Conservation (phyloP, 2,113 vertebrate genomes). For the Blennius ocellaris region DNA sequence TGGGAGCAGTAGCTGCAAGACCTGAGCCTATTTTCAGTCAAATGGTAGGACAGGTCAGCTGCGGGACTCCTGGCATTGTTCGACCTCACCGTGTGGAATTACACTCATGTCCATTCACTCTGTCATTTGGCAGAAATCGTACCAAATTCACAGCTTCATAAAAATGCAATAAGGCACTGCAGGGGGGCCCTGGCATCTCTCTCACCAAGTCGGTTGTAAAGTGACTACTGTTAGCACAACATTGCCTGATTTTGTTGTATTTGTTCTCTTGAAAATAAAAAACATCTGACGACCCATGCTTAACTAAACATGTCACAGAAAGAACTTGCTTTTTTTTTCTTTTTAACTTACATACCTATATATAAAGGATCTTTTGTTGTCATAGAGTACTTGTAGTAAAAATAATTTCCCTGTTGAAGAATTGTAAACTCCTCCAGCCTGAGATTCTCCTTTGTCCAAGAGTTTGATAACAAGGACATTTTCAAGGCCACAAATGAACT, state of each 20-base stretch:
- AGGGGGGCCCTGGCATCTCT: conserved; percentile 11
- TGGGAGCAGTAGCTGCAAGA: conserved; percentile 60
- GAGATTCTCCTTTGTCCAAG: too few species aligned
- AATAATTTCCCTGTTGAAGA: too few species aligned
- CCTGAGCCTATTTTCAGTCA: conserved; percentile 65
- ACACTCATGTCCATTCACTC: conserved; percentile 71
- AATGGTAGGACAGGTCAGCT: conserved; percentile 58
- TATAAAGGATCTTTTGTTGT: too few species aligned
- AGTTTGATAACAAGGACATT: background rate
- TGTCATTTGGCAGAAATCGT: conserved; percentile 66
- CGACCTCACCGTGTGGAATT: conserved; percentile 79
- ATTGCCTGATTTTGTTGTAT: conserved; percentile 1
- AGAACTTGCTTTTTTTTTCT: background rate
- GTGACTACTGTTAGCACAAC: background rate
- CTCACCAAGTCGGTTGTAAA: conserved; percentile 25
- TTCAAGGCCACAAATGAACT: background rate
- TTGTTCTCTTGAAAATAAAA: conserved; percentile 1
- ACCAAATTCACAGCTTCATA: conserved; percentile 39
- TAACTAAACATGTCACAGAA: background rate
- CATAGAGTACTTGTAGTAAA: too few species aligned
- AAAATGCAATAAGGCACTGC: conserved; percentile 28
- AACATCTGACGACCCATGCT: background rate
- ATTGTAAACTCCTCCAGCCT: too few species aligned
- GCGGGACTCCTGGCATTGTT: conserved; percentile 76
- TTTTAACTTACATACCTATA: background rate